These are phyloP conservation scores for Egretta garzetta DNA, from an alignment of 2,113 vertebrate genomes.

Conservation along the genomic window DNA sequence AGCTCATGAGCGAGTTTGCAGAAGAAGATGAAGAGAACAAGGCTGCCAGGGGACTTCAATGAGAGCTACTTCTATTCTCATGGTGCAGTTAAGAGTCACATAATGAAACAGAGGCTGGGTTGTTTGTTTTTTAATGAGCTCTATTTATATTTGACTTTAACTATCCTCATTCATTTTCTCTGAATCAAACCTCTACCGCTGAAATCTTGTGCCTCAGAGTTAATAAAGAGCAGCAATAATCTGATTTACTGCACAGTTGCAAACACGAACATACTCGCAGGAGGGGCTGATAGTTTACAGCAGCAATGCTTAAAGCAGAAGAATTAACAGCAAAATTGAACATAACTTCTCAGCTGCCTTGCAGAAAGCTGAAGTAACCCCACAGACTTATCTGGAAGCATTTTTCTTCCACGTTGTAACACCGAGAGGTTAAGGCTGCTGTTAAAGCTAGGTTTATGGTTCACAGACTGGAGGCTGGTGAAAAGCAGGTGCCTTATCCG, in stretches of 20 bases:
- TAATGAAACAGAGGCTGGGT: conserved; percentile 38
- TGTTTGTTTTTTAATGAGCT: conserved; percentile 66
- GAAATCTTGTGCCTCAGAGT: background rate
- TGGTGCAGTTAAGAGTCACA: conserved; percentile 20
- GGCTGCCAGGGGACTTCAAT: conserved; percentile 20
- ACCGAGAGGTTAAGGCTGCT: background rate
- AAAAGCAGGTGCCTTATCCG: background rate
- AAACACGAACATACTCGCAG: background rate
- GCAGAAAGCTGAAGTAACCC: background rate
- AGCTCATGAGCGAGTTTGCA: background rate
- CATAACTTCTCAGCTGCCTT: background rate
- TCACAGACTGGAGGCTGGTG: background rate
- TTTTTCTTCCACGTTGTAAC: background rate
- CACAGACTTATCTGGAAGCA: background rate
- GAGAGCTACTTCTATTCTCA: background rate
- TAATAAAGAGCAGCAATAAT: conserved; percentile 46
- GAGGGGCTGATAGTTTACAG: background rate
- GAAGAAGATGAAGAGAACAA: background rate
- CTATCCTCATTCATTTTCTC: conserved; percentile 45
- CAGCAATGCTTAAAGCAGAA: background rate
- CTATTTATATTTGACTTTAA: conserved; percentile 64
- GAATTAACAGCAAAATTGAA: conserved; percentile 4
- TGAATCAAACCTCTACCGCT: conserved; percentile 28
- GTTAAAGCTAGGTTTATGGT: background rate
- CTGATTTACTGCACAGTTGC: conserved; percentile 28